phyloP scores from a whole-genome alignment of 2,888 invertebrate species.

The Notodonta ziczac region DNA sequence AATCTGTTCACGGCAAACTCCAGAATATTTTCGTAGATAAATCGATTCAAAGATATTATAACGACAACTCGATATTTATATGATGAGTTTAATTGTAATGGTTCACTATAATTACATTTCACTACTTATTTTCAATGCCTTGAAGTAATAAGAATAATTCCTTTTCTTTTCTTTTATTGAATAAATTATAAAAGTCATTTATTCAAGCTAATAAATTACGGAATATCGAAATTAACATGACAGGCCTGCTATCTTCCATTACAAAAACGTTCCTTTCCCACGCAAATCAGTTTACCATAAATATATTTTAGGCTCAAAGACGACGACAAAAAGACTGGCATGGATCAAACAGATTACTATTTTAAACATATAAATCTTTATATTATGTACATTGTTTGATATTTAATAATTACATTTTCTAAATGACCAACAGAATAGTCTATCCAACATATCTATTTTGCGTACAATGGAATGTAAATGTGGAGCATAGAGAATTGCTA shows the following conservation, averaged over 20 bases:
- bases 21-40: conserved; percentile 64
- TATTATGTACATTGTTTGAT: too few relatives aligned
- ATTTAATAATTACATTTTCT: too few relatives aligned
- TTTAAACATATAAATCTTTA: too few relatives aligned
- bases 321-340: too few relatives aligned
- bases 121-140: conserved; percentile 13
- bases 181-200: conserved; percentile 35
- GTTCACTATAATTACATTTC: conserved; percentile 15
- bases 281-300: background rate
- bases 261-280: conserved; percentile 53
- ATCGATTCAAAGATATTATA: conserved; percentile 71
- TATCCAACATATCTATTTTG: conserved; percentile 6
- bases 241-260: conserved; percentile 63
- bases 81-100: conserved; percentile 23
- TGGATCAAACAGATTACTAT: too few relatives aligned
- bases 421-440: too few relatives aligned
- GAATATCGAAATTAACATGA: conserved; percentile 68
- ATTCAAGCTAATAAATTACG: conserved; percentile 47
- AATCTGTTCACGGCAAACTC: conserved; percentile 67
- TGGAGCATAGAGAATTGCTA: conserved; percentile 13
- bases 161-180: conserved; percentile 21
- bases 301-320: too few relatives aligned
- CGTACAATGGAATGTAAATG: conserved; percentile 15
- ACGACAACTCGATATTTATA: conserved; percentile 42
- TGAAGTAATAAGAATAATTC: conserved; percentile 19